Evolutionary conservation across 2,888 invertebrate species (phyloP).

Genomic region (Nomada flava): DNA sequence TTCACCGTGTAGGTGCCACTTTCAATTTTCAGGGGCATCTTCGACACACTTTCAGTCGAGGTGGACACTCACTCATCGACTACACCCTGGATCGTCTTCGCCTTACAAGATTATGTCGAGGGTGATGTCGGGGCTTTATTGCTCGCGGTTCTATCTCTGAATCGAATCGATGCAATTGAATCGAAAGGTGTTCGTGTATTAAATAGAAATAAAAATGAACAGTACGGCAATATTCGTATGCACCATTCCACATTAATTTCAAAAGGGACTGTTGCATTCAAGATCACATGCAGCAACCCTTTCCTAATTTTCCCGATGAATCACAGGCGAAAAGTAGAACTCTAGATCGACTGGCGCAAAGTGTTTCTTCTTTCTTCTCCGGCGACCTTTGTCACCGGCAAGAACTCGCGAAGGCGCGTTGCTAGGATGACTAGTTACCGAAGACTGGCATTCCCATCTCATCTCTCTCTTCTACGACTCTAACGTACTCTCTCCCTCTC

Average conservation of each 20-base stretch:
- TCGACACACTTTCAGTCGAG: constrained; percentile 48
- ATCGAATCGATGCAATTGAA: too few species aligned
- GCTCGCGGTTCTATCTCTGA: constrained; percentile 39
- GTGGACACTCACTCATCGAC: constrained; percentile 29
- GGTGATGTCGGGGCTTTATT: constrained; percentile 45
- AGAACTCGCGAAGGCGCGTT: constrained; percentile 66
- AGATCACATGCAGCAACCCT: not conserved
- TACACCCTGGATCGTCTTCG: not conserved
- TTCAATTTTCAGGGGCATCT: constrained; percentile 82
- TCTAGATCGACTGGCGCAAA: not conserved
- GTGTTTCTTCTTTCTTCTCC: constrained; percentile 14
- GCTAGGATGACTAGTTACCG: constrained; percentile 76
- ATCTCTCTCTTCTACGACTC: constrained; percentile 66
- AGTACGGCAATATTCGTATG: not conserved
- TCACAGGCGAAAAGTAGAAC: not conserved
- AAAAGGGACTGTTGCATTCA: not conserved
- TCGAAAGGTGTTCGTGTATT: not conserved
- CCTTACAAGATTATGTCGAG: not conserved
- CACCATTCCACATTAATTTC: too few species aligned
- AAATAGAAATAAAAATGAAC: too few species aligned
- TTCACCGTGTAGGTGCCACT: constrained; percentile 82
- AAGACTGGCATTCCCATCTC: constrained; percentile 77
- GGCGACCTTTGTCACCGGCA: constrained; percentile 57
- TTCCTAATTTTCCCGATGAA: not conserved
- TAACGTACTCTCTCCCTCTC: constrained; percentile 58